phyloP scores from a whole-genome alignment of 2,113 vertebrate species.

The Spea multiplicata region DNA sequence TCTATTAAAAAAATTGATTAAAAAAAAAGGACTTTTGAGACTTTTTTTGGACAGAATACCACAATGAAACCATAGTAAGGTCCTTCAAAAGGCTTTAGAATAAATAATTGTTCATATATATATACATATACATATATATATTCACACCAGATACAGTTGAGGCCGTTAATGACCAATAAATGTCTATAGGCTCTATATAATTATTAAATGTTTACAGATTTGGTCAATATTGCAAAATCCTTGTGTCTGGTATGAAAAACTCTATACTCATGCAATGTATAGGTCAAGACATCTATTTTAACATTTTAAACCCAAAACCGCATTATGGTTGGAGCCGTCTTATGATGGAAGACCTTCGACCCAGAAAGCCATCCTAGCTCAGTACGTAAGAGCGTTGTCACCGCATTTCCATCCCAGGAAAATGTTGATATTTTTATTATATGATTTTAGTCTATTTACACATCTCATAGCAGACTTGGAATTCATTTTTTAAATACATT shows the following conservation, averaged over 20 bases:
- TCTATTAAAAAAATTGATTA: neutral
- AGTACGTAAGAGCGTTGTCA: too few relatives aligned
- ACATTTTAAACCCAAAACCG: too few relatives aligned
- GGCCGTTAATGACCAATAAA: conserved; percentile 55
- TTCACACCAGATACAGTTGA: conserved; percentile 58
- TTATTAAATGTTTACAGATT: conserved; percentile 26
- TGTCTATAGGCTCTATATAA: conserved; percentile 24
- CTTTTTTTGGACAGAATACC: conserved; percentile 57
- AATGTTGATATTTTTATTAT: too few relatives aligned
- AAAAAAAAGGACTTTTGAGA: conserved; percentile 3
- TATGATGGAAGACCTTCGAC: too few relatives aligned
- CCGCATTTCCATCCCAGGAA: too few relatives aligned
- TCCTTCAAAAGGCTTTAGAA: conserved; percentile 66
- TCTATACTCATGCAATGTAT: accelerated
- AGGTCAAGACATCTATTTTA: neutral
- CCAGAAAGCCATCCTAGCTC: too few relatives aligned
- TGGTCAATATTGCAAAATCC: conserved; percentile 30
- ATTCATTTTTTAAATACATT: too few relatives aligned
- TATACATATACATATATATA: conserved; percentile 54
- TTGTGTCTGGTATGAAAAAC: accelerated
- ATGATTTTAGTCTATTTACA: too few relatives aligned
- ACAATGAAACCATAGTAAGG: conserved; percentile 65
- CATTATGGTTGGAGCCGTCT: too few relatives aligned
- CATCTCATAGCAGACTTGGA: too few relatives aligned
- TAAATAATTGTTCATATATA: conserved; percentile 62